Percentiles rank a stretch among this genome's conserved stretches.
phyloP scores from a whole-genome alignment of 2,797 vertebrate genomes.

The Danio tinwini region DNA sequence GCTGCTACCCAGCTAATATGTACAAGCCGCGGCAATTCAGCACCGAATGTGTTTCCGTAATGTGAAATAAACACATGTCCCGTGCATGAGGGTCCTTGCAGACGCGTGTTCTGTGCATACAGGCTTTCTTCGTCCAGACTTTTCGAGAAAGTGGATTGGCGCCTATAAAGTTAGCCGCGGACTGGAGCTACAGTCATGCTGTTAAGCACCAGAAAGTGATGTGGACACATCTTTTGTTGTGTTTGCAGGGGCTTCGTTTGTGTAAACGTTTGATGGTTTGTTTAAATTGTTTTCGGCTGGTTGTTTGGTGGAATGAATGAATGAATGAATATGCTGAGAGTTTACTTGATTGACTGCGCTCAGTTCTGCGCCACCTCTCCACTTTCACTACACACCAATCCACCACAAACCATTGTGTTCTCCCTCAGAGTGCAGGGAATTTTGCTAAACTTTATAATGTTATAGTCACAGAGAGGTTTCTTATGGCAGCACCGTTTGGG shows the following conservation, averaged over 20 bases:
- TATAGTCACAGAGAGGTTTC: slow-evolving; percentile 7
- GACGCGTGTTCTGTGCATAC: not conserved
- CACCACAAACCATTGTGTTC: too few relatives aligned
- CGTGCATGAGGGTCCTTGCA: not conserved
- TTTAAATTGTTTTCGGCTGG: not conserved
- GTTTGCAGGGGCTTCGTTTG: not conserved
- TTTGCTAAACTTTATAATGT: not conserved
- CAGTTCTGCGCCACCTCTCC: not conserved
- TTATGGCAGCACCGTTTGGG: slow-evolving; percentile 61
- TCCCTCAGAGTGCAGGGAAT: not conserved
- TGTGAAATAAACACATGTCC: not conserved
- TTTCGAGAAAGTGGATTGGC: slow-evolving; percentile 24
- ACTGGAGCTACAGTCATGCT: not conserved
- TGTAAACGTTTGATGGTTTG: not conserved
- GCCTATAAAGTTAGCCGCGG: slow-evolving; percentile 45
- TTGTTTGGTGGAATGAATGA: slow-evolving; percentile 15
- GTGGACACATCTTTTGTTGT: not conserved
- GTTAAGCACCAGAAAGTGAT: not conserved
- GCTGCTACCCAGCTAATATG: not conserved
- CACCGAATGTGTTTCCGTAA: not conserved
- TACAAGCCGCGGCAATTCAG: not conserved
- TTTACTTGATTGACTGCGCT: slow-evolving; percentile 32
- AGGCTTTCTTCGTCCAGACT: not conserved
- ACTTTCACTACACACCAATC: not conserved
- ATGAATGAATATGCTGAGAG: slow-evolving; percentile 25